phyloP scores from a whole-genome alignment of 1,140 invertebrate species.

The Teleogryllus occipitalis region DNA sequence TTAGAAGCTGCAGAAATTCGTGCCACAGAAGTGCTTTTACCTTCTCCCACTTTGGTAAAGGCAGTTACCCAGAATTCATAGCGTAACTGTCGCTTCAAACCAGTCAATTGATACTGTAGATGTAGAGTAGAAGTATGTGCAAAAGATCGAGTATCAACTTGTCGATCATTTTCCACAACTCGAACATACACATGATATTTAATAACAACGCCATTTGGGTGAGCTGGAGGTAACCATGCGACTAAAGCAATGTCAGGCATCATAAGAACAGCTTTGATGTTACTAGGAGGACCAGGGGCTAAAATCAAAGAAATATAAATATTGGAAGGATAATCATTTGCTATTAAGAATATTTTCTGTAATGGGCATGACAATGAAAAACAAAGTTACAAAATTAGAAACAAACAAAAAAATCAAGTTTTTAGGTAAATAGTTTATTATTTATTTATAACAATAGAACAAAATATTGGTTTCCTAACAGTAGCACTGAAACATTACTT shows the following conservation, averaged over 20 bases:
- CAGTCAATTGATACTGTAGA: constrained; percentile 33
- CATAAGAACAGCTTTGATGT: constrained; percentile 39
- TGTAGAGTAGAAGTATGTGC: constrained; percentile 28
- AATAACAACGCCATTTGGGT: constrained; percentile 42
- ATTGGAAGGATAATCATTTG: too few species aligned
- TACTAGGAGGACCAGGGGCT: constrained; percentile 43
- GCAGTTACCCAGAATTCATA: constrained; percentile 43
- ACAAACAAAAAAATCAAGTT: too few species aligned
- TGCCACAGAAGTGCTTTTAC: constrained; percentile 27
- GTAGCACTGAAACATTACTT: too few species aligned
- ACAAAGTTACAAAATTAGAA: too few species aligned
- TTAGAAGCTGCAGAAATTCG: neutral
- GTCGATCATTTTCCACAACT: constrained; percentile 7
- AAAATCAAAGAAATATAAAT: neutral
- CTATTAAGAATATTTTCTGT: too few species aligned
- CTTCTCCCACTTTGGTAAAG: constrained; percentile 34
- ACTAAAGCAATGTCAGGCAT: constrained; percentile 38
- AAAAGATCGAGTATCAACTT: constrained; percentile 29
- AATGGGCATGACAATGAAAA: too few species aligned
- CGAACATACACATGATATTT: constrained; percentile 32
- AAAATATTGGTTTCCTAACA: too few species aligned
- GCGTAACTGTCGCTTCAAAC: constrained; percentile 34
- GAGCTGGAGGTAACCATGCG: constrained; percentile 39
- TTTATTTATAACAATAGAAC: too few species aligned
- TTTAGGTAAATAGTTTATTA: too few species aligned